Evolutionary conservation across 1,140 invertebrate species (phyloP).

Genomic region (Pinna nobilis): DNA sequence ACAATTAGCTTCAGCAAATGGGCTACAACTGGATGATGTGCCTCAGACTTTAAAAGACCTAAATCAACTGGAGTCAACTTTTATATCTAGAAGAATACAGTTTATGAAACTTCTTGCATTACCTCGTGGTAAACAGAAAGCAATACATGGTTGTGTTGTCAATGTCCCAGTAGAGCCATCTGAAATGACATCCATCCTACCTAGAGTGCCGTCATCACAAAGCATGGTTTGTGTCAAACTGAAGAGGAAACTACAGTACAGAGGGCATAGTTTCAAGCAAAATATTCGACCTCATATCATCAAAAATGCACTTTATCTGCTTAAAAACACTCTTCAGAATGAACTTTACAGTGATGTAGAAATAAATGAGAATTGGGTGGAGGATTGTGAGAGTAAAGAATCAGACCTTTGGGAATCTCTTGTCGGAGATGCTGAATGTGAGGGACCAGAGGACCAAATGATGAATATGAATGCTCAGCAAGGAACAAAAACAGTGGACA

Average conservation of each 20-base stretch:
- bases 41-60: conserved; percentile 23
- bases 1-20: conserved; percentile 15
- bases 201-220: conserved; percentile 20
- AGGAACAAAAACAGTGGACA: too few species aligned
- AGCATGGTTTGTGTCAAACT: conserved; percentile 38
- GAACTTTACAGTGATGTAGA: conserved; percentile 24
- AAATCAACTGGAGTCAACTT: conserved; percentile 24
- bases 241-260: conserved; percentile 33
- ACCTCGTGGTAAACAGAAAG: conserved; percentile 37
- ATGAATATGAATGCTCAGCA: not conserved
- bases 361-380: not conserved
- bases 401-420: not conserved
- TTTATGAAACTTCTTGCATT: conserved; percentile 41
- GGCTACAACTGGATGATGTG: conserved; percentile 10
- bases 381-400: not conserved
- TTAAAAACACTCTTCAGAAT: conserved; percentile 5
- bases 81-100: conserved; percentile 29
- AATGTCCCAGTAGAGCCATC: conserved; percentile 31
- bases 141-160: conserved; percentile 23
- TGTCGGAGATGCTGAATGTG: not conserved
- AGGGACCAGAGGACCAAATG: not conserved
- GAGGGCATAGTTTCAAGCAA: conserved; percentile 24
- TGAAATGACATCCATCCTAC: conserved; percentile 22
- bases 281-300: conserved; percentile 25
- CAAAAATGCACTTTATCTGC: conserved; percentile 12